Conservation (phyloP, 2,113 vertebrate genomes). For the Semnornis frantzii region DNA sequence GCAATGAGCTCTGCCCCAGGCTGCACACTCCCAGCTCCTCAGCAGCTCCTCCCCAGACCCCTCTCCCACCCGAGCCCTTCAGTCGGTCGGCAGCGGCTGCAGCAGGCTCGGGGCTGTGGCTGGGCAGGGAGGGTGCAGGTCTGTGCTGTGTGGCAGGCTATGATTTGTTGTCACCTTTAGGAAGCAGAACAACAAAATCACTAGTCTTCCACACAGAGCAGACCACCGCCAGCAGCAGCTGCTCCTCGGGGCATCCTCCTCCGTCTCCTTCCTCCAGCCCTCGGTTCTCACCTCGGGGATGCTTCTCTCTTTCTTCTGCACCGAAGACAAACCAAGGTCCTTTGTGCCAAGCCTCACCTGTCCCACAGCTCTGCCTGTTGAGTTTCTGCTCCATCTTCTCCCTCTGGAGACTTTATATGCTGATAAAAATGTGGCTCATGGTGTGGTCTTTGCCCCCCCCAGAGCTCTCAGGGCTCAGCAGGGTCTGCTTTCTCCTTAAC, state of each 20-base stretch:
- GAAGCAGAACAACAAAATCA: slow-evolving; percentile 89
- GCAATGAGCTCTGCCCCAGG: too few species aligned
- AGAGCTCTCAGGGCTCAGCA: neutral
- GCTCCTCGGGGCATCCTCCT: neutral
- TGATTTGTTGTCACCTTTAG: slow-evolving; percentile 84
- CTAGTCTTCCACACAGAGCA: slow-evolving; percentile 88
- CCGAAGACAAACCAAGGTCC: neutral
- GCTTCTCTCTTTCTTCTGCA: neutral
- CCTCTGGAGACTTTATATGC: neutral
- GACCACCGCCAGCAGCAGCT: slow-evolving; percentile 2
- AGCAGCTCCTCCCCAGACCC: too few species aligned
- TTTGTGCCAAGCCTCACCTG: neutral
- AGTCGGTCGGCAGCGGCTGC: neutral
- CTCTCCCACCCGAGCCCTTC: neutral
- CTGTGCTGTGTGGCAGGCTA: slow-evolving; percentile 81
- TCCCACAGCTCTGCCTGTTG: neutral
- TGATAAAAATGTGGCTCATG: neutral
- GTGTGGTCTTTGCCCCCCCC: neutral
- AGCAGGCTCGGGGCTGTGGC: neutral
- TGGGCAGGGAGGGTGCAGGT: neutral
- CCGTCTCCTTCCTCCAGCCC: accelerated
- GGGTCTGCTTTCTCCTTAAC: neutral
- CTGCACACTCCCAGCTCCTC: too few species aligned
- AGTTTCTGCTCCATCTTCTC: slow-evolving; percentile 26
- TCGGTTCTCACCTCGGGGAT: neutral